Conservation (phyloP, 2,113 vertebrate species). For the Coptodon rendalli region DNA sequence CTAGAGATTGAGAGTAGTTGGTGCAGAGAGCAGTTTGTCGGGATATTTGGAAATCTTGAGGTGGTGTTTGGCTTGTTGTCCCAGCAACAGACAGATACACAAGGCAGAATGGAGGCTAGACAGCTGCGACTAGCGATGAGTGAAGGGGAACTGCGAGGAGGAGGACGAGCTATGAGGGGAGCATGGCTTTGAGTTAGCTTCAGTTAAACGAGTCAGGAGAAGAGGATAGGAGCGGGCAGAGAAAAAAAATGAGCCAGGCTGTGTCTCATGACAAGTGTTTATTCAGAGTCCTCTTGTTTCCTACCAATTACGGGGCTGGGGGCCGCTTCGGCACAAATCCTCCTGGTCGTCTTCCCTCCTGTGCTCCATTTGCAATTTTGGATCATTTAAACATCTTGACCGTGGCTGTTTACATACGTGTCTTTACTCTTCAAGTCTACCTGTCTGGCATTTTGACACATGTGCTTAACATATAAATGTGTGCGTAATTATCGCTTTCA, state of each 20-base stretch:
- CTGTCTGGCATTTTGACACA: background rate
- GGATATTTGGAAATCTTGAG: conserved; percentile 59
- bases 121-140: conserved; percentile 44
- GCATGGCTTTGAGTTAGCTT: conserved; percentile 8
- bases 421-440: background rate
- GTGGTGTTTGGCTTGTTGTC: conserved; percentile 54
- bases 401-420: background rate
- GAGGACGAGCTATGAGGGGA: conserved; percentile 1
- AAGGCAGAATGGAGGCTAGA: conserved; percentile 32
- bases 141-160: conserved; percentile 29
- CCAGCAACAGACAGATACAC: conserved; percentile 57
- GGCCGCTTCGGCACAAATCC: conserved; percentile 31
- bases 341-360: background rate
- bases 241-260: conserved; percentile 46
- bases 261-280: conserved; percentile 54
- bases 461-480: background rate
- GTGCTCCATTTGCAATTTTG: conserved; percentile 29
- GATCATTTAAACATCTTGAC: conserved; percentile 15
- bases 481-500: background rate
- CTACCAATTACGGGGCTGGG: conserved; percentile 55
- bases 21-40: conserved; percentile 37
- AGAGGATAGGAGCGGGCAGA: background rate
- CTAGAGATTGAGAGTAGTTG: conserved; percentile 5
- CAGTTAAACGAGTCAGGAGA: conserved; percentile 26
- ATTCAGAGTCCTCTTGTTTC: conserved; percentile 62